Evolutionary conservation across 2,888 invertebrate genomes (phyloP).

Genomic region (Cosmopolites sordidus): DNA sequence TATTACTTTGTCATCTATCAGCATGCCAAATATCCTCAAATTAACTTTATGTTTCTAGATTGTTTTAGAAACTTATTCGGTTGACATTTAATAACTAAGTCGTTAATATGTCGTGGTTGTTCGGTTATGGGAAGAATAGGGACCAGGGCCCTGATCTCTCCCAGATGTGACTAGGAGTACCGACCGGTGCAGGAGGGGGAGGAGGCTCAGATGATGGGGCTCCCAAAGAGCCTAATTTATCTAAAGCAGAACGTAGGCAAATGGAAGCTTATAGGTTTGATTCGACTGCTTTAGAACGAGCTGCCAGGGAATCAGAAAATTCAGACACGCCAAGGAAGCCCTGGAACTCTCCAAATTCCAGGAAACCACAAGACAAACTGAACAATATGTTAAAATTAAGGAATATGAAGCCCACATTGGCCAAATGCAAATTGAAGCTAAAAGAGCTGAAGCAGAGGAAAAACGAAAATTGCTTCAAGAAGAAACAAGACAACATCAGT

Average conservation of each 20-base stretch:
- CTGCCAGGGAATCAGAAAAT: slow-evolving; percentile 90
- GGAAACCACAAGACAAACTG: slow-evolving; percentile 83
- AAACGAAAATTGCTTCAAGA: too few species aligned
- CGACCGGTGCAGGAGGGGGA: slow-evolving; percentile 46
- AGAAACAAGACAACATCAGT: slow-evolving; percentile 92
- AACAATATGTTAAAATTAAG: slow-evolving; percentile 83
- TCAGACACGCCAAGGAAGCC: slow-evolving; percentile 93
- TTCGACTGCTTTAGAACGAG: slow-evolving; percentile 94
- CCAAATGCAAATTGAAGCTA: slow-evolving; percentile 86
- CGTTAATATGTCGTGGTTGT: slow-evolving; percentile 98
- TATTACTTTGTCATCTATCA: too few species aligned
- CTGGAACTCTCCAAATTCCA: slow-evolving; percentile 90
- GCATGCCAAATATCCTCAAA: too few species aligned
- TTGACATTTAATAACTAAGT: too few species aligned
- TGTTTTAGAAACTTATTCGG: too few species aligned
- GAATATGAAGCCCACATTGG: slow-evolving; percentile 93
- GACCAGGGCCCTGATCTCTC: slow-evolving; percentile 55
- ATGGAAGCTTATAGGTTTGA: slow-evolving; percentile 91
- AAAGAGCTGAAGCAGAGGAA: slow-evolving; percentile 87
- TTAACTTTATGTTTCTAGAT: too few species aligned
- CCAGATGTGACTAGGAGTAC: slow-evolving; percentile 52
- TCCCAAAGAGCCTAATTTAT: slow-evolving; percentile 55
- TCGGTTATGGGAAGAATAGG: slow-evolving; percentile 71
- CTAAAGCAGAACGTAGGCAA: slow-evolving; percentile 64
- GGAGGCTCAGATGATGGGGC: slow-evolving; percentile 53